These are phyloP conservation scores for Caenorhabditis uteleia DNA, from an alignment of 2,888 invertebrate species.

Conservation along the genomic window DNA sequence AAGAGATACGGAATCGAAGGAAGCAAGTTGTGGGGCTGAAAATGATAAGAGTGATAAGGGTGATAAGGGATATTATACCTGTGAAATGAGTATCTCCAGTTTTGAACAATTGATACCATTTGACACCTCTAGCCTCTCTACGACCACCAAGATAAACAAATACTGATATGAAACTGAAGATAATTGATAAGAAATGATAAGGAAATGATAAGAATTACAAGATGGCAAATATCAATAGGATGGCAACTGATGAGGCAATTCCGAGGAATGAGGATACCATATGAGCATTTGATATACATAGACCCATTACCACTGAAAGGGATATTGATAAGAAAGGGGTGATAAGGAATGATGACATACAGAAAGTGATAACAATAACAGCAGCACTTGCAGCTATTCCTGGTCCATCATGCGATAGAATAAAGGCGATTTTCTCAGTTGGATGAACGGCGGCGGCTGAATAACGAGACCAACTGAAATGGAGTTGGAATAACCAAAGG, in stretches of 20 bases:
- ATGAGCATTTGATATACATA: conserved; percentile 44
- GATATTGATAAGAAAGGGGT: not conserved
- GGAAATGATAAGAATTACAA: too few species aligned
- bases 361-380: conserved; percentile 44
- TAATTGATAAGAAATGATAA: too few species aligned
- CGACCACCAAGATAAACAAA: conserved; percentile 56
- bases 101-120: conserved; percentile 66
- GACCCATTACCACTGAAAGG: conserved; percentile 52
- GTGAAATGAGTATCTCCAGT: conserved; percentile 66
- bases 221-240: conserved; percentile 53
- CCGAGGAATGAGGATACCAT: conserved; percentile 55
- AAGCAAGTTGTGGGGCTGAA: conserved; percentile 49
- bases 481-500: conserved; percentile 48
- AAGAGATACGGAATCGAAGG: conserved; percentile 46
- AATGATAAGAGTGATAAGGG: not conserved
- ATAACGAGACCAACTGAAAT: conserved; percentile 60
- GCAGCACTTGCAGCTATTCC: conserved; percentile 50
- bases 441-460: conserved; percentile 66
- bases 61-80: conserved; percentile 30
- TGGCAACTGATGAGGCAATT: conserved; percentile 52
- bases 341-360: conserved; percentile 23
- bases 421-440: conserved; percentile 67
- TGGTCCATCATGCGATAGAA: conserved; percentile 65
- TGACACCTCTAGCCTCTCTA: conserved; percentile 65
- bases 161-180: conserved; percentile 57